Evolutionary conservation across 2,113 vertebrate species (phyloP), one percentile per base, ranked within the genome.

Genomic region (Eulemur macaco): DNA sequence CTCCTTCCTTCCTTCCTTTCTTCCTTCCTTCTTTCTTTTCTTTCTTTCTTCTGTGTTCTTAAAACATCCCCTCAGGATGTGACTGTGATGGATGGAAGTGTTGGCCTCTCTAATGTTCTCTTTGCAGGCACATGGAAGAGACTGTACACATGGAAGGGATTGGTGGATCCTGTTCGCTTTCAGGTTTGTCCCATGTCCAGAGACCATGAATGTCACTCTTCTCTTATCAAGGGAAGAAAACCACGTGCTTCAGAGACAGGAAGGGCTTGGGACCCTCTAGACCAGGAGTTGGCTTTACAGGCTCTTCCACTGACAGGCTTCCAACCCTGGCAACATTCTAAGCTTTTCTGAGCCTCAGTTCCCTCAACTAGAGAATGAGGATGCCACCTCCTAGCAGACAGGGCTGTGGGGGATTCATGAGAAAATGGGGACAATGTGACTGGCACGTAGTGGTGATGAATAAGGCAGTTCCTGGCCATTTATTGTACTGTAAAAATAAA

Each of bases 131-230:
- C 63, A 18, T n/a, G n/a, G 18, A 58, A 64, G 23, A n/a, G 20
- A 20, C 5, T 42, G 31, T 29, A 4, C 4, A 45, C 1, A 3
- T 23, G 63, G 23, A 31, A 42, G 11, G 8, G 6, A 29, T 3
- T 34, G 71, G 12, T 11, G n/a, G 3, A 34, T 14, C 64, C 31
- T 56, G 64, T 34, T 34, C 17, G 21, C 21, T 6, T 25, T 45
- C 37, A 5, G 8, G 52, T 71, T 23, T 34, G 50, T 9, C 10
- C 25, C 60, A 11, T 1, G 0, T 80, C 69, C 74, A 42, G 73
- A 39, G 52, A 29, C 8, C 20, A 2, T 73, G 45, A 9, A 29
- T n/a, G 45, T 34, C 29, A 11, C 1, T 91, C 42, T 73, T 39
- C 39, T 68, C 31, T 86, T 39, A 37, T 10, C 21, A 23, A n/a